These are phyloP conservation scores for Oreochromis spilurus DNA, from an alignment of 2,113 vertebrate species.

Conservation along the genomic window DNA sequence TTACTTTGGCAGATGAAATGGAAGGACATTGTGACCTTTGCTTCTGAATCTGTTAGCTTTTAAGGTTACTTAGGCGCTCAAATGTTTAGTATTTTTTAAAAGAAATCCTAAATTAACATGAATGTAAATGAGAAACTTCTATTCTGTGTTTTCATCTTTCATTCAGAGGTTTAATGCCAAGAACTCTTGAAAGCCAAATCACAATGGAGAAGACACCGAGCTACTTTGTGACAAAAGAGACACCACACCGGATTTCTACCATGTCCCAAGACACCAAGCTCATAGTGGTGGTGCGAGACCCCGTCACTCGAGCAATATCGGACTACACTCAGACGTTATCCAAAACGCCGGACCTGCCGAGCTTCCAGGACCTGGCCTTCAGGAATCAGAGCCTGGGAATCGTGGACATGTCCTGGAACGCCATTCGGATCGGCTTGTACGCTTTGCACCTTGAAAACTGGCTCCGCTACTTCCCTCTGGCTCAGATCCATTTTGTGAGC, in stretches of 20 bases:
- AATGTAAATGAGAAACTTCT: neutral
- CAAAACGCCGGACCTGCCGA: slow-evolving; percentile 89
- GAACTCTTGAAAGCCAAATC: slow-evolving; percentile 86
- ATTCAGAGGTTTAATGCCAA: slow-evolving; percentile 86
- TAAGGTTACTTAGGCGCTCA: neutral
- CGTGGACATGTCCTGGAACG: slow-evolving; percentile 88
- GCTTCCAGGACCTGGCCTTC: slow-evolving; percentile 89
- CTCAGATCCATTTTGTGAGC: slow-evolving; percentile 92
- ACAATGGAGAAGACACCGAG: slow-evolving; percentile 94
- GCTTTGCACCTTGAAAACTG: slow-evolving; percentile 87
- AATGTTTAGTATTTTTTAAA: neutral
- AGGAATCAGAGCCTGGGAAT: slow-evolving; percentile 84
- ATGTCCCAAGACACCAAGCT: slow-evolving; percentile 86
- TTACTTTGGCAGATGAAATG: slow-evolving; percentile 1
- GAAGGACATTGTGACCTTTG: slow-evolving; percentile 20
- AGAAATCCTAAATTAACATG: neutral
- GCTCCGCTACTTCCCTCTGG: slow-evolving; percentile 87
- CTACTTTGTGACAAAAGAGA: slow-evolving; percentile 89
- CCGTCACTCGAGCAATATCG: slow-evolving; percentile 70
- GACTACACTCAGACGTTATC: slow-evolving; percentile 72
- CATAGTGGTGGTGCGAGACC: slow-evolving; percentile 87
- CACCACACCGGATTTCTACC: slow-evolving; percentile 80
- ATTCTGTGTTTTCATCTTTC: slow-evolving; percentile 30
- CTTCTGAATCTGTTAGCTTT: neutral
- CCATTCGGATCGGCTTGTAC: slow-evolving; percentile 91